phyloP scores from a whole-genome alignment of 2,888 invertebrate genomes.

The Stenolophus ochropezus region DNA sequence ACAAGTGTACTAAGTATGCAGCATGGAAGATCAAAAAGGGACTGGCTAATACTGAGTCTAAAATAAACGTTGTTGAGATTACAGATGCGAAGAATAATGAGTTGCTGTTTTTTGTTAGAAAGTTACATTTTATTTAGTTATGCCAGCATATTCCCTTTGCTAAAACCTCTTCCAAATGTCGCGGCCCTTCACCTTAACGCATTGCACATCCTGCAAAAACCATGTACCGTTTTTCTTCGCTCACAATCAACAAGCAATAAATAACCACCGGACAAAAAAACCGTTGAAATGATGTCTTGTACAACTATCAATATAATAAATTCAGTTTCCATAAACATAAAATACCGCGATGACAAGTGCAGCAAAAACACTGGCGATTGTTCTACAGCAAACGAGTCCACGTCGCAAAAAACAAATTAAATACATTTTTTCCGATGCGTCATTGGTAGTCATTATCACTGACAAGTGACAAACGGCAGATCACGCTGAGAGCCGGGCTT shows the following conservation, averaged over 20 bases:
- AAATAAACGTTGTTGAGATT: too few relatives aligned
- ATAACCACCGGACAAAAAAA: background rate
- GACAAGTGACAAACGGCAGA: slow-evolving; percentile 24
- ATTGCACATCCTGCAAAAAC: background rate
- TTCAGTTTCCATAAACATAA: slow-evolving; percentile 46
- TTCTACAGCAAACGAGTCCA: background rate
- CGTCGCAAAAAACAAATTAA: slow-evolving; percentile 13
- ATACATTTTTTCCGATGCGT: slow-evolving; percentile 12
- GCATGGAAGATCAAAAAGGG: too few relatives aligned
- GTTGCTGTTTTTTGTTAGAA: too few relatives aligned
- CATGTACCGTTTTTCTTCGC: slow-evolving; percentile 5
- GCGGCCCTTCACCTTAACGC: background rate
- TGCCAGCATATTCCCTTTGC: too few relatives aligned
- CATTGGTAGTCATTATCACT: slow-evolving; percentile 36
- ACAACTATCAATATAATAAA: slow-evolving; percentile 33
- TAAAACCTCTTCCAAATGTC: background rate
- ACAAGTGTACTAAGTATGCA: too few relatives aligned
- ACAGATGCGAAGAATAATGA: too few relatives aligned
- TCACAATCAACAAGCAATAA: slow-evolving; percentile 11
- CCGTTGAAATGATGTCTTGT: slow-evolving; percentile 6
- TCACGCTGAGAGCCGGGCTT: background rate
- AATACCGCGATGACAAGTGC: slow-evolving; percentile 51
- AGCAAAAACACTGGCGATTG: background rate
- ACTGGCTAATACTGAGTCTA: too few relatives aligned
- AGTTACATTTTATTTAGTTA: too few relatives aligned